These are phyloP conservation scores for Halocynthia aurantium DNA, from an alignment of 23 tunicate genomes.

Conservation along the genomic window DNA sequence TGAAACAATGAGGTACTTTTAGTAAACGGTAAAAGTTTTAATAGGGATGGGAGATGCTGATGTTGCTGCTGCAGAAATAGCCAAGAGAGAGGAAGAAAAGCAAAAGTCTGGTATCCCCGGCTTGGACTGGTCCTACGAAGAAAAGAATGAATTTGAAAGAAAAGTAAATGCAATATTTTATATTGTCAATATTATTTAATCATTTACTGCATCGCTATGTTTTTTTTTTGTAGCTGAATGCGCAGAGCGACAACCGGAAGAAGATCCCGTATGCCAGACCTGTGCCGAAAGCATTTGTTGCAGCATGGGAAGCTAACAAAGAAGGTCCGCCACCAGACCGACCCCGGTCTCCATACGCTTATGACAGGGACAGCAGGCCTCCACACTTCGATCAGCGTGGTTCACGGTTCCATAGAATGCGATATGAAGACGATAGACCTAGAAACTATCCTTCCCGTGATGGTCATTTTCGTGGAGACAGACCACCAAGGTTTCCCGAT, in stretches of 20 bases:
- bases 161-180: constrained; percentile 31
- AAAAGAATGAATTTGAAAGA: constrained; percentile 83
- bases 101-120: constrained; percentile 81
- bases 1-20: too few relatives aligned
- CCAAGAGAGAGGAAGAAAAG: constrained; percentile 61
- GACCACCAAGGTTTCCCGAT: background rate
- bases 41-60: constrained; percentile 89
- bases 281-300: constrained; percentile 88
- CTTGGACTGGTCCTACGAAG: constrained; percentile 83
- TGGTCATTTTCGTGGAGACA: background rate
- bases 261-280: constrained; percentile 88
- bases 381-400: background rate
- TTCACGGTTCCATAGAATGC: background rate
- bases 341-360: constrained; percentile 42
- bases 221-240: background rate
- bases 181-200: too few relatives aligned
- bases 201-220: background rate
- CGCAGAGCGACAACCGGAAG: constrained; percentile 52
- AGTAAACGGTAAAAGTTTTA: background rate
- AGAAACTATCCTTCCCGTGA: constrained; percentile 31
- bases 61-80: constrained; percentile 73
- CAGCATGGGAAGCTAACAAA: constrained; percentile 96
- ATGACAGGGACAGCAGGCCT: background rate
- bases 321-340: constrained; percentile 45
- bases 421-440: background rate